Base-by-base conservation (phyloP, 2,113 vertebrate genomes). In the Ammodytes dubius region DNA sequence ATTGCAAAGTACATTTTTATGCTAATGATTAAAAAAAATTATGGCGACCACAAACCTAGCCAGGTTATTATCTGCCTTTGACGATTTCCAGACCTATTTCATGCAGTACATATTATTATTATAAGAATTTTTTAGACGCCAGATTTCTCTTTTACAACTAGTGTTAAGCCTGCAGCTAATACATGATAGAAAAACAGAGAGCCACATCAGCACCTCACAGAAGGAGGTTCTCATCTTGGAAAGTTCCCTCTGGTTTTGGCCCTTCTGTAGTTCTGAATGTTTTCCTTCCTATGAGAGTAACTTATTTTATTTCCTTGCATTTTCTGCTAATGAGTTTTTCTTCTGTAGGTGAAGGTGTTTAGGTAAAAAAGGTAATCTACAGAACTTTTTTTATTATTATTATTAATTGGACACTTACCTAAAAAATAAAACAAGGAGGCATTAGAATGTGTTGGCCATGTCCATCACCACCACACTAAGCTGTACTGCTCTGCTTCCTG, bases 201-300 rank as follows among this genome's bases (percentile, higher is more conserved):
- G 70, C 70, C 60, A 60, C 65, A 52, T 60, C 46, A 68, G 70
- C 60, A 77, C 60, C 5, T 83, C 60, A 4, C 3, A 4, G 7
- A 56, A 53, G 79, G 14, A 45, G 6, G 10, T 39, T 53, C 37
- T 75, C 46, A 43, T 52, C 43, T 70, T 57, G 15, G 19, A 59
- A 43, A 17, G 17, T 52, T 72, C 74, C 6, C 59, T 40, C 56
- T 54, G 27, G 15, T 17, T 60, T 52, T 50, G 54, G n/a, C 35
- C 27, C 63, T 12, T 2, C 13, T 53, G 46, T 13, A 12, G 13
- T 43, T 49, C 12, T 42, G 5, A 67, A 52, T n/a, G 9, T 35
- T 49, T 17, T 7, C 15, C 56, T 14, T 52, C n/a, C n/a, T 43
- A 8, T 59, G 17, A 66, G 52, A 13, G 52, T 14, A 0, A 19